Percentiles rank a stretch among this genome's conserved stretches.
Conservation (phyloP, 2,797 vertebrate species). For the Pampus argenteus region DNA sequence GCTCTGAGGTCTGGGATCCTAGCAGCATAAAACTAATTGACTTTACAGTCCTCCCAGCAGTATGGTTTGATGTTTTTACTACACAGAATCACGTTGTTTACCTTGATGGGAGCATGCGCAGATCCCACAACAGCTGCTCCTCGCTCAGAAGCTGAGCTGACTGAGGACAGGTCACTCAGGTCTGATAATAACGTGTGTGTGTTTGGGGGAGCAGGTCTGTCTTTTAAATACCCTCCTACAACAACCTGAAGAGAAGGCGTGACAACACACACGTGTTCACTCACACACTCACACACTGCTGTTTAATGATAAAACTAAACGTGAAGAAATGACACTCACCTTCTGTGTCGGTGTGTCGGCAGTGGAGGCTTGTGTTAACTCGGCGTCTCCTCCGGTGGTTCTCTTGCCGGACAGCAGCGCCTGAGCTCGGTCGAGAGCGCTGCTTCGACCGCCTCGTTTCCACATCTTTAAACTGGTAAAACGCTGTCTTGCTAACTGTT, state of each 20-base stretch:
- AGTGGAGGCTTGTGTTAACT: background rate
- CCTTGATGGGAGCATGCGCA: conserved; percentile 17
- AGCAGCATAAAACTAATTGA: background rate
- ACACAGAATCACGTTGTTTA: too few species aligned
- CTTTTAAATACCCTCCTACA: conserved; percentile 36
- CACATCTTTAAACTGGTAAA: conserved; percentile 69
- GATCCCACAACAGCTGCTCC: conserved; percentile 4
- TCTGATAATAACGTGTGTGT: conserved; percentile 45
- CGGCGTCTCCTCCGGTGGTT: conserved; percentile 37
- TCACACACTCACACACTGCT: too few species aligned
- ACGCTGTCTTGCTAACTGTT: background rate
- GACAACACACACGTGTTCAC: too few species aligned
- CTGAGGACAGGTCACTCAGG: conserved; percentile 62
- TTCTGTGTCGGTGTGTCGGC: background rate
- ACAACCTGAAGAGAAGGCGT: conserved; percentile 58
- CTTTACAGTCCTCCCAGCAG: rapidly evolving
- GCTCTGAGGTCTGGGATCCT: conserved; percentile 50
- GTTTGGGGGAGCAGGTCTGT: conserved; percentile 10
- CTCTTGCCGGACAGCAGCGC: conserved; percentile 77
- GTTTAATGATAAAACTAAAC: background rate
- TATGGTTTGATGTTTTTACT: too few species aligned
- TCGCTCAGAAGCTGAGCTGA: conserved; percentile 34
- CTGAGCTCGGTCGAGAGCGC: conserved; percentile 82
- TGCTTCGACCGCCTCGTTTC: conserved; percentile 73
- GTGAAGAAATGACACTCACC: background rate